Evolutionary conservation across 2,797 vertebrate species (phyloP).

Genomic region (Siniperca undulata): DNA sequence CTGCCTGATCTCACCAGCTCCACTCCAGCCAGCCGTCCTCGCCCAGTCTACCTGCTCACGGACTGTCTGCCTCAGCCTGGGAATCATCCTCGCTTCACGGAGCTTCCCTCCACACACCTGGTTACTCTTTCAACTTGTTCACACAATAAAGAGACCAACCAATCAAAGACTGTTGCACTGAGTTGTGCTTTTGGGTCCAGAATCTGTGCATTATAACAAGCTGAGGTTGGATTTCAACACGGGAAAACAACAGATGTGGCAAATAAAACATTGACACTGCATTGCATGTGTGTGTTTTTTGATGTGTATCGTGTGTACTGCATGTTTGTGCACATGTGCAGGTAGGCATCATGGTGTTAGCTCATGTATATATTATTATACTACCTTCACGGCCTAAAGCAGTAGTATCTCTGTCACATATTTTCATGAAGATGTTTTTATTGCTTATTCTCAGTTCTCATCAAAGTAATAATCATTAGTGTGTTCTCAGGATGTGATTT

Average conservation of each 20-base stretch:
- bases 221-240: slow-evolving; percentile 14
- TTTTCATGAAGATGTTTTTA: neutral
- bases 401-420: neutral
- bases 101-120: too few relatives aligned
- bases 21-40: too few relatives aligned
- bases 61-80: too few relatives aligned
- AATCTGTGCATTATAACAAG: neutral
- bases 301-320: neutral
- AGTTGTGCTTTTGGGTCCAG: too few relatives aligned
- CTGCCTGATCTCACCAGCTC: too few relatives aligned
- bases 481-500: neutral
- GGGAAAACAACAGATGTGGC: slow-evolving; percentile 12
- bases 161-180: too few relatives aligned
- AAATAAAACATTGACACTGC: slow-evolving; percentile 39
- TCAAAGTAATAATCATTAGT: neutral
- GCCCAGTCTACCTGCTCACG: too few relatives aligned
- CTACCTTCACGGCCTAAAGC: neutral
- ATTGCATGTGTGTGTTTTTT: neutral
- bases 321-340: neutral
- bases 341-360: neutral
- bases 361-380: neutral
- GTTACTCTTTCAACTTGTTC: too few relatives aligned
- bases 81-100: too few relatives aligned
- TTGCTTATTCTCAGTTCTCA: neutral
- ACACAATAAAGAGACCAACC: too few relatives aligned